Evolutionary conservation across 2,113 vertebrate species (phyloP), one percentile per base, ranked within the genome.

Genomic region (Rhombomys opimus): DNA sequence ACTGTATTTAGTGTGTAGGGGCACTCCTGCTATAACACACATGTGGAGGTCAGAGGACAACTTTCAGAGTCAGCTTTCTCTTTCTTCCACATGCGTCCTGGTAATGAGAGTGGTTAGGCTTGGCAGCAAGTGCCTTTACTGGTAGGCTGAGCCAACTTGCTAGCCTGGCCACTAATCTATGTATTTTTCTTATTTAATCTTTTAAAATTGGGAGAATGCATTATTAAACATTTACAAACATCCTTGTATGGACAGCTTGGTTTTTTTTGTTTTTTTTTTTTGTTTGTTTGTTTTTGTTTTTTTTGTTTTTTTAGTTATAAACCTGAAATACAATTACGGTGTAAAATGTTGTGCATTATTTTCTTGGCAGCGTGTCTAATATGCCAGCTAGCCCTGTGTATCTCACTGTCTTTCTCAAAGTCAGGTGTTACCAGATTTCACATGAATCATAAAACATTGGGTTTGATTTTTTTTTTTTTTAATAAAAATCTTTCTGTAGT

Each of bases 341-440:
- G 25, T 63, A 46, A 85, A 52, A 87, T 87, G 46, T n/a, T 54
- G 54, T 5, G 25, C 20, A 30, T 35, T 61, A 38, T 52, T 32
- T 46, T 77, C 54, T 88, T 52, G 68, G 86, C 12, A 59, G 23
- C 63, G 27, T 5, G 11, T 18, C 41, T 67, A 25, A 15, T 0
- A 5, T 0, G 2, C 12, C 32, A 63, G 61, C n/a, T n/a, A 46
- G 17, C 65, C 1, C 11, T 38, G 8, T 78, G 18, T 12, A 12
- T 57, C 30, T 84, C 50, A 73, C 15, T 65, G 50, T 84, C 7
- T 88, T 32, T 73, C 72, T 32, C 38, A 63, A 35, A 59, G 41
- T n/a, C 63, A n/a, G 73, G 41, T 7, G 2, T 68, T 63, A 2
- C 65, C 18, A 32, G 78, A 87, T 70, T 89, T 89, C 50, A 70